A percentile compares a stretch with the other conserved stretches of the same genome.
Conservation (phyloP, 2,888 invertebrate species). For the Morpho achilles region DNA sequence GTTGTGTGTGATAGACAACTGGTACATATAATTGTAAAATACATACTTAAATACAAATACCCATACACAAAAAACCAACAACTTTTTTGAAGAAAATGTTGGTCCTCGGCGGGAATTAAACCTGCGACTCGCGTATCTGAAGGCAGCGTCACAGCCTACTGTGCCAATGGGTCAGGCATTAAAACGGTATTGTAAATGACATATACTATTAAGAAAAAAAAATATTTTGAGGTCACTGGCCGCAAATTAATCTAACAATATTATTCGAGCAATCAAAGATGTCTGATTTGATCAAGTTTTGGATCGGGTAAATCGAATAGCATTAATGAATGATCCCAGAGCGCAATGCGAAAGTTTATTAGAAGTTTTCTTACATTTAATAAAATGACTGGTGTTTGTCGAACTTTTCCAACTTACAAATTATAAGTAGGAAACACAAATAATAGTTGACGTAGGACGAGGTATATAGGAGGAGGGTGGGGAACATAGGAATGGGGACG, state of each 20-base stretch:
- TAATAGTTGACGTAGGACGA: constrained; percentile 70
- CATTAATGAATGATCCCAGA: constrained; percentile 53
- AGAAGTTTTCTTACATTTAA: constrained; percentile 69
- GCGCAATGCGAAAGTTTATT: constrained; percentile 55
- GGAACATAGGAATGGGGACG: constrained; percentile 37
- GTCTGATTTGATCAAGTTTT: constrained; percentile 44
- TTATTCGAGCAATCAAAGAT: constrained; percentile 43
- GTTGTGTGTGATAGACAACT: no score
- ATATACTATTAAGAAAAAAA: constrained; percentile 42
- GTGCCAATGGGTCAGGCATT: constrained; percentile 27
- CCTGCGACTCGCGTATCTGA: no score
- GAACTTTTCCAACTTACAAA: constrained; percentile 70
- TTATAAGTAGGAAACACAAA: constrained; percentile 76
- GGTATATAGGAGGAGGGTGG: constrained; percentile 36
- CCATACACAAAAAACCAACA: no score
- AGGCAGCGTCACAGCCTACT: no score
- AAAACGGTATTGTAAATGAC: constrained; percentile 50
- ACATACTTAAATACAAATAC: no score
- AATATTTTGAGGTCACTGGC: constrained; percentile 36
- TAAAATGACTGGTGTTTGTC: constrained; percentile 68
- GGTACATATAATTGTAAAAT: no score
- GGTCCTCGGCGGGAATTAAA: no score
- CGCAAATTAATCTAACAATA: constrained; percentile 39
- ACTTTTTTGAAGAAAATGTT: no score
- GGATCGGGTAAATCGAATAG: constrained; percentile 52